These are phyloP conservation scores for Acrocephalus kingi DNA, from an alignment of 2,113 vertebrate genomes.

Conservation along the genomic window DNA sequence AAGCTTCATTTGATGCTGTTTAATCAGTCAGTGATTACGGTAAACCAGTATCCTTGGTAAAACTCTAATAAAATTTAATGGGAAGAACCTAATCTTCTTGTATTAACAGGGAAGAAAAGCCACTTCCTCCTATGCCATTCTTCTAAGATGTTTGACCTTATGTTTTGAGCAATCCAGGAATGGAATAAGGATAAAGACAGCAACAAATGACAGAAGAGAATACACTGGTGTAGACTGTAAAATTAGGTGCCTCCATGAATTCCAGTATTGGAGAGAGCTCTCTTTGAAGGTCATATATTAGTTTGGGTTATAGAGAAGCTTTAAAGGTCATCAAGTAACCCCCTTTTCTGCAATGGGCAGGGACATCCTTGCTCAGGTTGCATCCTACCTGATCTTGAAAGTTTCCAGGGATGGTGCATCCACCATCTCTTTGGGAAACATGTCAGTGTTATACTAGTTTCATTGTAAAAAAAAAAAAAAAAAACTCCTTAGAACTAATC, in stretches of 20 bases:
- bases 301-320: neutral
- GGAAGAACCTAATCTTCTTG: neutral
- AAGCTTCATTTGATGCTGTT: neutral
- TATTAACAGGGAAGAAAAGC: neutral
- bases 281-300: neutral
- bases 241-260: neutral
- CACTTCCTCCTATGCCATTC: neutral
- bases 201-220: neutral
- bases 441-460: neutral
- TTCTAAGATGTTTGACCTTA: neutral
- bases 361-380: neutral
- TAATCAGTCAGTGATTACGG: neutral
- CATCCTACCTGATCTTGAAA: neutral
- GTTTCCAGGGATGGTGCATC: neutral
- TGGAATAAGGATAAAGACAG: neutral
- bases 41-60: neutral
- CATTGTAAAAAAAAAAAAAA: neutral
- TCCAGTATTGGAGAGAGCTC: rapidly evolving
- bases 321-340: neutral
- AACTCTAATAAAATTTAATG: neutral
- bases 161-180: neutral
- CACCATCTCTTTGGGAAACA: neutral
- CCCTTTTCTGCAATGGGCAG: neutral
- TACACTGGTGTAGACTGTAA: neutral
- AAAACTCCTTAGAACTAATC: neutral